phyloP scores from a whole-genome alignment of 2,888 invertebrate species.

The Halictus quadricinctus region DNA sequence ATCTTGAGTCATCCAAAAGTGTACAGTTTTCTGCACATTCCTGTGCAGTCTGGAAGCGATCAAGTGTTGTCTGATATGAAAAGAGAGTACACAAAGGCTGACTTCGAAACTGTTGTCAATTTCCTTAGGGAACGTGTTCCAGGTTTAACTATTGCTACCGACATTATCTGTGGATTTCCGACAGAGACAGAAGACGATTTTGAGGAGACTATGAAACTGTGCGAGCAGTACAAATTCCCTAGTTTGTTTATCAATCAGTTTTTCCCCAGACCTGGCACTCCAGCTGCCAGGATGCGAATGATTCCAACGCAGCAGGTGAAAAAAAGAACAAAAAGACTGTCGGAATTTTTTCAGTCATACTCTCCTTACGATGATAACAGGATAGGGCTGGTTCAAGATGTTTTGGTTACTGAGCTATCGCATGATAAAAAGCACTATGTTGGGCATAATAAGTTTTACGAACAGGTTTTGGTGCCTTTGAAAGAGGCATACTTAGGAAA shows the following conservation, averaged over 20 bases:
- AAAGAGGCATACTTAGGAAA: conserved; percentile 91
- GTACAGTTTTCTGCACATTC: conserved; percentile 98
- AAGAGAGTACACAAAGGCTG: conserved; percentile 94
- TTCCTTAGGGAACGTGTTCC: conserved; percentile 92
- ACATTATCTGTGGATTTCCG: conserved; percentile 99
- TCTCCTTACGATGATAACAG: conserved; percentile 89
- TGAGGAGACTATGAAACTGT: conserved; percentile 92
- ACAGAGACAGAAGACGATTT: conserved; percentile 97
- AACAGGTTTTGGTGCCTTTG: conserved; percentile 94
- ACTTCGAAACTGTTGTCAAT: conserved; percentile 95
- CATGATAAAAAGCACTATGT: conserved; percentile 95
- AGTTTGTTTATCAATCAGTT: conserved; percentile 99
- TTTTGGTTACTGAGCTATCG: conserved; percentile 96
- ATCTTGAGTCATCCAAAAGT: conserved; percentile 94
- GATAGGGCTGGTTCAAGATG: conserved; percentile 87
- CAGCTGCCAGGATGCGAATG: conserved; percentile 94
- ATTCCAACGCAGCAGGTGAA: conserved; percentile 95
- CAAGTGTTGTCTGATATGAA: conserved; percentile 97
- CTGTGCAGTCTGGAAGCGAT: conserved; percentile 99
- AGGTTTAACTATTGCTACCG: conserved; percentile 97
- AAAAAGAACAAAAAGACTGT: conserved; percentile 92
- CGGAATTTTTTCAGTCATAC: conserved; percentile 95
- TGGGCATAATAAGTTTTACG: conserved; percentile 97
- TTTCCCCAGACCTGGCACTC: conserved; percentile 97
- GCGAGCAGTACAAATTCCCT: conserved; percentile 94